A percentile compares a stretch with the other conserved stretches of the same genome.
Conservation (phyloP, 2,113 vertebrate species). For the Boleophthalmus pectinirostris region DNA sequence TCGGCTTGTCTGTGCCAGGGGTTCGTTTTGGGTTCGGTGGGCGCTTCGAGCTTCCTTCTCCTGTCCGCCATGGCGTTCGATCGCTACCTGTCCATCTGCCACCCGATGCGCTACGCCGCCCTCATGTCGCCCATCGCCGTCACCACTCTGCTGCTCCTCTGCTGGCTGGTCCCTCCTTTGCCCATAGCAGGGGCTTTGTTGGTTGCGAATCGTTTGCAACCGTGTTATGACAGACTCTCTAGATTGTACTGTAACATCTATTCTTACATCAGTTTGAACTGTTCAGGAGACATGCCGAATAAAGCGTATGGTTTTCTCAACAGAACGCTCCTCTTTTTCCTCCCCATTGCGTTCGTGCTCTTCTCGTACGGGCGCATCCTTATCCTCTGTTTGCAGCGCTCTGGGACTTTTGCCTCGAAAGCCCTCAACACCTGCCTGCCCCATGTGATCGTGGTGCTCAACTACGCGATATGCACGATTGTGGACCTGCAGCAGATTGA, state of each 20-base stretch:
- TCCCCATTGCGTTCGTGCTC: slow-evolving; percentile 10
- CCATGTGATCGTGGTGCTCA: slow-evolving; percentile 13
- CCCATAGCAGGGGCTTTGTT: background rate
- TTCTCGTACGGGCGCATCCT: slow-evolving; percentile 15
- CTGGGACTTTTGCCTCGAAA: background rate
- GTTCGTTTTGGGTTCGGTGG: background rate
- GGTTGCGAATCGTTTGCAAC: background rate
- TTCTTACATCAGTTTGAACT: slow-evolving; percentile 4
- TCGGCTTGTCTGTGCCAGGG: slow-evolving; percentile 9
- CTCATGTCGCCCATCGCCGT: background rate
- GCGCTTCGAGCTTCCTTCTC: slow-evolving; percentile 14
- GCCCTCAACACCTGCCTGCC: slow-evolving; percentile 20
- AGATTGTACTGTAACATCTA: slow-evolving; percentile 18
- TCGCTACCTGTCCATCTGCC: slow-evolving; percentile 32
- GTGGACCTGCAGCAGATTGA: background rate
- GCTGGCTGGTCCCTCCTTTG: slow-evolving; percentile 6
- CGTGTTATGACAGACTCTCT: background rate
- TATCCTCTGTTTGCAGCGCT: background rate
- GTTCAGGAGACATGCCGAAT: background rate
- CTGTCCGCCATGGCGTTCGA: slow-evolving; percentile 23
- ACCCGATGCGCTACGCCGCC: slow-evolving; percentile 7
- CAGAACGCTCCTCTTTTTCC: background rate
- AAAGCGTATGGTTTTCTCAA: background rate
- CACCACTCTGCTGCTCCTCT: slow-evolving; percentile 12
- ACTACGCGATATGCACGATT: background rate